Base-by-base conservation (phyloP, 2,888 invertebrate species). In the Neoascia interrupta region DNA sequence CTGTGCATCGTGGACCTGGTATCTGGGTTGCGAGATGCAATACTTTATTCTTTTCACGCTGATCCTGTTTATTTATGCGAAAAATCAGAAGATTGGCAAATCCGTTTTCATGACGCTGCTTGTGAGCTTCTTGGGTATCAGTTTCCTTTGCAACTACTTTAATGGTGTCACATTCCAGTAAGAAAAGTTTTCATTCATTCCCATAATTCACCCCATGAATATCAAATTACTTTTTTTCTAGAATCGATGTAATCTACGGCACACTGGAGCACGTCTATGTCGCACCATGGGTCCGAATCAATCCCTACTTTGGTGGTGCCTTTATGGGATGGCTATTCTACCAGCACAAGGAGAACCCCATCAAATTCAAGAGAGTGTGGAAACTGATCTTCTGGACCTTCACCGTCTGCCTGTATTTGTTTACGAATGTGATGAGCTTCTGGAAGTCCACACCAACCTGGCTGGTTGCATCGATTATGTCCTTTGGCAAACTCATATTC, bases 1-100 rank as follows among this genome's bases (percentile, higher is more conserved):
- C 36, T 84, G 85, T 45, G 82, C 83, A 41, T 84, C 84, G 1
- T 84, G 85, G 84, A 85, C 84, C n/a, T 87, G 86, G 86, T 86
- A 86, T 76, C 69, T 86, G 54, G 84, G 84, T 18, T 86, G 86
- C 54, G 86, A 86, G 82, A 85, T 85, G 84, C 85, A 86, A 51
- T 84, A 83, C 73, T 85, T 84, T 21, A 45, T 84, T 18, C 74
- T 85, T 5, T 84, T 84, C 53, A 83, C 84, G 2, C 51, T 81
- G 13, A 49, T 84, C 68, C 81, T 85, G 10, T 85, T 84, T 56
- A 69, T 84, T 18, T 83, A 85, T 63, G 82, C 83, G 3, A 85
- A 85, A 81, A 82, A 76, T 49, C 83, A 84, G 54, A 70, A 72
- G 4, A 43, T 81, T 18, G 84, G 84, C 45, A 84, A 84, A 82